Base-by-base conservation (phyloP, 2,888 invertebrate species). In the Yponomeuta malinellus region DNA sequence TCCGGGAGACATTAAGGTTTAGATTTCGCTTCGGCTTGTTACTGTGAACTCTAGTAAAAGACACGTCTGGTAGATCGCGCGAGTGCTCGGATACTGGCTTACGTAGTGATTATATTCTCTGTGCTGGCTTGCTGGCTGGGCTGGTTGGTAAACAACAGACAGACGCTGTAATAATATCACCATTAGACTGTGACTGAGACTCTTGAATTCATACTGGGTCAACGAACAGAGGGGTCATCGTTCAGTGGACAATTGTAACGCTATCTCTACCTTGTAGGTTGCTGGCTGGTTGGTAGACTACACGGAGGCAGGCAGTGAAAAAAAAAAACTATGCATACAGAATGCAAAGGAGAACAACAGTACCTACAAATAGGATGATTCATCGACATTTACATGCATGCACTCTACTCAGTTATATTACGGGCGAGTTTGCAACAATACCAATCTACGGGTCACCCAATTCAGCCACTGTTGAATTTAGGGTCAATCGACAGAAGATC, bases 71-170 rank as follows among this genome's bases (percentile, higher is more conserved):
- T 48, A 31, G 29, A 33, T 10, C 29, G 31, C 31, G 33, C 65
- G 31, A 29, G 33, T 29, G 65, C 65, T 65, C 31, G 65, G 65
- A 31, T 12, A 65, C 65, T 65, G 65, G n/a, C 67, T 66, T 33
- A n/a, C n/a, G n/a, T n/a, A n/a, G n/a, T n/a, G n/a, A n/a, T n/a
- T n/a, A n/a, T n/a, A n/a, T n/a, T n/a, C n/a, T n/a, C n/a, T n/a
- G n/a, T n/a, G n/a, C n/a, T n/a, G n/a, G n/a, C 67, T 66, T 33
- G 29, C 65, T 65, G 67, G 12, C 67, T 67, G 37, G 43, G 31
- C 67, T 67, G 67, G 29, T 29, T 64, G 63, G 52, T 59, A 59
- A 59, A 59, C 52, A 59, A 59, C 52, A 59, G 52, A 59, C 52
- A 23, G 23, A 23, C 23, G 10, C 10, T 52, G 52, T 59, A 59